Conservation (phyloP, 2,888 invertebrate species). For the Ephialtes manifestator region DNA sequence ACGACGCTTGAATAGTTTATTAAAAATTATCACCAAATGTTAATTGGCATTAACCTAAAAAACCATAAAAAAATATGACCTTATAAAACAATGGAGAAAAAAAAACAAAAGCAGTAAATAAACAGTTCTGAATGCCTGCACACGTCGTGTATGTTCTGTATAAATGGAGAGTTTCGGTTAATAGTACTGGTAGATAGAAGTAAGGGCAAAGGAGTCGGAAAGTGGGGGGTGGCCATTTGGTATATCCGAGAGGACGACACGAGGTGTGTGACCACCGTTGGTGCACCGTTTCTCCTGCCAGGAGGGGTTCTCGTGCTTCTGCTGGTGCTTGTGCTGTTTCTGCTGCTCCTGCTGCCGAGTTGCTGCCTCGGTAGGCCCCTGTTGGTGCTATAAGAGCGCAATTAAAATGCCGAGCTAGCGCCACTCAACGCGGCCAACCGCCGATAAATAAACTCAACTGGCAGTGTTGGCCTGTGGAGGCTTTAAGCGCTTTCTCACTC, state of each 20-base stretch:
- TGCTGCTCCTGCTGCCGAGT: conserved; percentile 26
- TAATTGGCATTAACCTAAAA: background rate
- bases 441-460: conserved; percentile 85
- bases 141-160: conserved; percentile 16
- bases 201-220: conserved; percentile 29
- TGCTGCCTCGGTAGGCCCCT: conserved; percentile 71
- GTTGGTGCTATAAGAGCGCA: conserved; percentile 84
- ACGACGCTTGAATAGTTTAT: no score
- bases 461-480: conserved; percentile 70
- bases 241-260: conserved; percentile 74
- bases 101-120: conserved; percentile 3
- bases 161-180: conserved; percentile 44
- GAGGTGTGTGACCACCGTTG: conserved; percentile 56
- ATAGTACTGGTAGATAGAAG: conserved; percentile 40
- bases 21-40: background rate
- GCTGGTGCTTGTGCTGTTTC: conserved; percentile 15
- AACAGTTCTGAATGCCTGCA: conserved; percentile 24
- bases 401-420: conserved; percentile 86
- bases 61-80: background rate
- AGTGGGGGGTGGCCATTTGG: conserved; percentile 79
- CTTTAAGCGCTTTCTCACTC: conserved; percentile 35
- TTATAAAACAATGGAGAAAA: conserved; percentile 44
- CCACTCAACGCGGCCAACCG: conserved; percentile 84
- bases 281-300: conserved; percentile 54
- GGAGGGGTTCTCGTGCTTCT: conserved; percentile 57